phyloP scores from a whole-genome alignment of 2,113 vertebrate genomes.

The Neolamprologus sp. region DNA sequence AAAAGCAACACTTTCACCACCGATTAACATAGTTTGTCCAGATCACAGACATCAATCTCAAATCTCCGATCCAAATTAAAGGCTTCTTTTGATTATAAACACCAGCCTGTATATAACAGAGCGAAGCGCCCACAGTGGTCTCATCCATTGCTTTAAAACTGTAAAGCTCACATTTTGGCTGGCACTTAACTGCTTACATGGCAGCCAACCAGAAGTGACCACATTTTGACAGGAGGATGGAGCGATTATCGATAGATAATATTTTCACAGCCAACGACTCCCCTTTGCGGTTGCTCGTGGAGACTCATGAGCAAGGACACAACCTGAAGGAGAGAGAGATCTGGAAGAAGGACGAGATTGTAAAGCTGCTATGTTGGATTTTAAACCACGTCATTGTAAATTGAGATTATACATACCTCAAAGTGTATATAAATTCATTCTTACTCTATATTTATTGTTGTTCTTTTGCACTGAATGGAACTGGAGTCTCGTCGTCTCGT shows the following conservation, averaged over 20 bases:
- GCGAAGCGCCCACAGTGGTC: neutral
- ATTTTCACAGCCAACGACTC: neutral
- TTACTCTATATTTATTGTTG: neutral
- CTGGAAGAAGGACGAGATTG: neutral
- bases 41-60: neutral
- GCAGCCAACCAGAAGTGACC: neutral
- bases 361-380: neutral
- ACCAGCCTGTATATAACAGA: neutral
- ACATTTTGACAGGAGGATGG: neutral
- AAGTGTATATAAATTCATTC: neutral
- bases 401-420: neutral
- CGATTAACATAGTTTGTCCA: neutral
- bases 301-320: neutral
- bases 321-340: neutral
- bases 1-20: neutral
- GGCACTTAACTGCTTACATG: neutral
- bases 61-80: neutral
- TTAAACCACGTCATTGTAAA: neutral
- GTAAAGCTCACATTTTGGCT: neutral
- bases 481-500: neutral
- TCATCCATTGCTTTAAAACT: neutral
- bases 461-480: neutral
- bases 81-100: neutral
- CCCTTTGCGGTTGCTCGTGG: neutral
- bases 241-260: neutral